Conservation (phyloP, 2,797 vertebrate genomes). For the Pelobates cultripes region DNA sequence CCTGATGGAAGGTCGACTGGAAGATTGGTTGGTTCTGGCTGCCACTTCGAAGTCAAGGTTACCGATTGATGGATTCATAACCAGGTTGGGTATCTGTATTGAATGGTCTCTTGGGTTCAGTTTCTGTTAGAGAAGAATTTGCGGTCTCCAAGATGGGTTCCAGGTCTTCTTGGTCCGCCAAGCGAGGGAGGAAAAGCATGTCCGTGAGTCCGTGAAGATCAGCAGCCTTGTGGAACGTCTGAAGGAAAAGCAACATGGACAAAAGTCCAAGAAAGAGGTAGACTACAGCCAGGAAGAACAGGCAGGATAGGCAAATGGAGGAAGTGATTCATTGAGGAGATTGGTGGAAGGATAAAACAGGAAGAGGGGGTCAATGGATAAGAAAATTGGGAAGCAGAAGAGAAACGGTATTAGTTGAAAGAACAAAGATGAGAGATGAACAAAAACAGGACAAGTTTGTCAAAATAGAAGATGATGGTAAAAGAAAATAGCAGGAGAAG, state of each 20-base stretch:
- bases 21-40: not conserved
- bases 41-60: not conserved
- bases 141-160: conserved; percentile 42
- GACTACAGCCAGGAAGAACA: conserved; percentile 61
- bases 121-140: not conserved
- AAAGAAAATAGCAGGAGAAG: no score
- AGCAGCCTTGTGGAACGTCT: conserved; percentile 81
- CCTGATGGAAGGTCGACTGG: no score
- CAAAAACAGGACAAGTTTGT: no score
- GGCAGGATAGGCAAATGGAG: not conserved
- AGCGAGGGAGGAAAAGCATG: conserved; percentile 73
- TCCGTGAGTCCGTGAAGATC: conserved; percentile 78
- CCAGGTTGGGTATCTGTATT: not conserved
- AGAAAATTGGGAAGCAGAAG: not conserved
- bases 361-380: not conserved
- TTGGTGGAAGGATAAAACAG: not conserved
- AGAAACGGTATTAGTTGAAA: no score
- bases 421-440: not conserved
- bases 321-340: not conserved
- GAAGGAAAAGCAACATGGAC: conserved; percentile 84
- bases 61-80: conserved; percentile 61
- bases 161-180: conserved; percentile 67
- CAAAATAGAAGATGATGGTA: no score
- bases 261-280: conserved; percentile 81
- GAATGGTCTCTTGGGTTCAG: conserved; percentile 36